Evolutionary conservation across 2,113 vertebrate species (phyloP).

Genomic region (Pseudorectes ferrugineus): DNA sequence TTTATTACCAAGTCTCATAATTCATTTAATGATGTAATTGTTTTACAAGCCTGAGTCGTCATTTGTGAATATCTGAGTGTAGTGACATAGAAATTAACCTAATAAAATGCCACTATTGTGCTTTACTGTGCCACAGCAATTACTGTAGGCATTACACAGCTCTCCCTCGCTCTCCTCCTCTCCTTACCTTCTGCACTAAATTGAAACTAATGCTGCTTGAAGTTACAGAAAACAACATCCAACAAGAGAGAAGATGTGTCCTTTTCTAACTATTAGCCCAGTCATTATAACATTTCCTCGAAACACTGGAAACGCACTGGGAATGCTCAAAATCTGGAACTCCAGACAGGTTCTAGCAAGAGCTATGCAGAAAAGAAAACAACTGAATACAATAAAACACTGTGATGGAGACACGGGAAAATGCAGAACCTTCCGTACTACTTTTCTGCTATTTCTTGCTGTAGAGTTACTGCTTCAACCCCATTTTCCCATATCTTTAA

Average conservation of each 20-base stretch:
- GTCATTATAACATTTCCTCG: neutral
- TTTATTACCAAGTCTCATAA: neutral
- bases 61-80: neutral
- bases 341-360: neutral
- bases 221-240: neutral
- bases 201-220: neutral
- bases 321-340: neutral
- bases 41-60: neutral
- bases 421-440: neutral
- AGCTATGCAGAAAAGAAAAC: neutral
- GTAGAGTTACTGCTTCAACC: neutral
- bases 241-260: neutral
- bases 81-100: neutral
- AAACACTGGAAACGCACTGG: neutral
- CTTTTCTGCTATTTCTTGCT: neutral
- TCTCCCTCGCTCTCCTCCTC: neutral
- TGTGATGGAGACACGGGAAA: neutral
- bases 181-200: neutral
- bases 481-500: neutral
- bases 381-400: neutral
- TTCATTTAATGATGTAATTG: conserved; percentile 27
- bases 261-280: neutral
- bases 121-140: neutral
- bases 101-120: neutral
- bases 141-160: neutral